Conservation (phyloP, 2,888 invertebrate species). For the Noctuana brunneofusca region DNA sequence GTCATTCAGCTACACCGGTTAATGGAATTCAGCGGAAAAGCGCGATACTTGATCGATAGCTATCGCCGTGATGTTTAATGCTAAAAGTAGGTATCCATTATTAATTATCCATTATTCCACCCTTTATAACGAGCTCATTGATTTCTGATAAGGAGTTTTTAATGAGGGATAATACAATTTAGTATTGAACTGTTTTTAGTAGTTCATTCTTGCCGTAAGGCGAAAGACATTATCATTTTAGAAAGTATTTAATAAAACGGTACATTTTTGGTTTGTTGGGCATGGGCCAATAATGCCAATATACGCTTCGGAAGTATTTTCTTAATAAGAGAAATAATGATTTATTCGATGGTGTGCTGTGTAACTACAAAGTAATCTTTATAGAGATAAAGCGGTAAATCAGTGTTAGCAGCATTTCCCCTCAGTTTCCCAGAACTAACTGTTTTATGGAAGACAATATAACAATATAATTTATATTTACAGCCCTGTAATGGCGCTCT, state of each 20-base stretch:
- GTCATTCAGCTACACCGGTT: neutral
- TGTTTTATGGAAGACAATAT: constrained; percentile 6
- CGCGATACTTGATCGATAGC: constrained; percentile 9
- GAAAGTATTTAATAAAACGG: neutral
- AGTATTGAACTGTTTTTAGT: neutral
- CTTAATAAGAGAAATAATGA: no score
- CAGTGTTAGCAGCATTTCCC: neutral
- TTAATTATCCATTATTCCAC: neutral
- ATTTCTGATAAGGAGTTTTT: constrained; percentile 6
- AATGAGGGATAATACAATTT: neutral
- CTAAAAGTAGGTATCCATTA: constrained; percentile 6
- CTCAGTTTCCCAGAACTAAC: neutral
- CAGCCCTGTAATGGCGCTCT: neutral
- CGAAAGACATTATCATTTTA: no score
- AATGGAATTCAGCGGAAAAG: constrained; percentile 10
- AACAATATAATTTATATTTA: constrained; percentile 8
- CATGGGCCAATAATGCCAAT: no score
- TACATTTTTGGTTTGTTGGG: no score
- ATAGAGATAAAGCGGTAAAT: neutral
- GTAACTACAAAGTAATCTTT: neutral
- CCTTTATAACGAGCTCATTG: neutral
- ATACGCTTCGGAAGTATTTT: no score
- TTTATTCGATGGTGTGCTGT: no score
- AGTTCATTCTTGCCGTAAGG: no score
- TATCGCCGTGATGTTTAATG: constrained; percentile 17